Percentiles rank a stretch among this genome's conserved stretches.
Conservation (phyloP, 2,888 invertebrate genomes). For the Sabatieria punctata region DNA sequence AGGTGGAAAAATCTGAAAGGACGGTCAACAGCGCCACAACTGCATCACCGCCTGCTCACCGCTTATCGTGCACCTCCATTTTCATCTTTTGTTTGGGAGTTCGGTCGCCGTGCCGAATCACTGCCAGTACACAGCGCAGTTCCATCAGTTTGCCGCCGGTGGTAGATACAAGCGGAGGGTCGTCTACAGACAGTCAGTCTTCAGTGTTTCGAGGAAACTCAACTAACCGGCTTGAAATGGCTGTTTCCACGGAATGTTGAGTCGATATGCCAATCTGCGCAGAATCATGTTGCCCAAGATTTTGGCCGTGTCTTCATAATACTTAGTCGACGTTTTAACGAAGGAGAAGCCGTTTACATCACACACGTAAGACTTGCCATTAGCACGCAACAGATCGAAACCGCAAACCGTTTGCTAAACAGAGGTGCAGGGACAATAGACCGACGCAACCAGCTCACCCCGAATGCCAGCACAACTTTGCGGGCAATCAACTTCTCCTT, state of each 20-base stretch:
- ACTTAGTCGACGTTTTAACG: slow-evolving; percentile 97
- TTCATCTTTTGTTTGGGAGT: slow-evolving; percentile 99
- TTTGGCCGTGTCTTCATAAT: slow-evolving; percentile 98
- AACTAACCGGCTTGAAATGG: slow-evolving; percentile 62
- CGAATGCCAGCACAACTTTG: slow-evolving; percentile 60
- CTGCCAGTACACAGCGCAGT: slow-evolving; percentile 80
- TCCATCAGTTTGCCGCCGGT: slow-evolving; percentile 96
- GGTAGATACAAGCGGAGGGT: slow-evolving; percentile 95
- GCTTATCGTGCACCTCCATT: slow-evolving; percentile 55
- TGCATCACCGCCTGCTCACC: background rate
- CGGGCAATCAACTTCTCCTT: slow-evolving; percentile 92
- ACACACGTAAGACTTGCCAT: slow-evolving; percentile 95
- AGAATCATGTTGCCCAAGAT: slow-evolving; percentile 95
- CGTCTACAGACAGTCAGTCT: slow-evolving; percentile 44
- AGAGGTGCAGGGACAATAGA: background rate
- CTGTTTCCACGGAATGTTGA: slow-evolving; percentile 92
- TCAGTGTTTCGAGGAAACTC: no score
- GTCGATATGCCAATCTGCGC: slow-evolving; percentile 74
- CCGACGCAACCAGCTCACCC: slow-evolving; percentile 23
- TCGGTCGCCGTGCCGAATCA: slow-evolving; percentile 91
- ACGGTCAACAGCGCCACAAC: background rate
- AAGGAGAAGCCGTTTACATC: slow-evolving; percentile 99
- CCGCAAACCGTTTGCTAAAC: slow-evolving; percentile 89
- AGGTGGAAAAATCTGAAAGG: slow-evolving; percentile 77
- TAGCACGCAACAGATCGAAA: slow-evolving; percentile 86